phyloP scores from a whole-genome alignment of 2,113 vertebrate species.

The Lethenteron reissneri region DNA sequence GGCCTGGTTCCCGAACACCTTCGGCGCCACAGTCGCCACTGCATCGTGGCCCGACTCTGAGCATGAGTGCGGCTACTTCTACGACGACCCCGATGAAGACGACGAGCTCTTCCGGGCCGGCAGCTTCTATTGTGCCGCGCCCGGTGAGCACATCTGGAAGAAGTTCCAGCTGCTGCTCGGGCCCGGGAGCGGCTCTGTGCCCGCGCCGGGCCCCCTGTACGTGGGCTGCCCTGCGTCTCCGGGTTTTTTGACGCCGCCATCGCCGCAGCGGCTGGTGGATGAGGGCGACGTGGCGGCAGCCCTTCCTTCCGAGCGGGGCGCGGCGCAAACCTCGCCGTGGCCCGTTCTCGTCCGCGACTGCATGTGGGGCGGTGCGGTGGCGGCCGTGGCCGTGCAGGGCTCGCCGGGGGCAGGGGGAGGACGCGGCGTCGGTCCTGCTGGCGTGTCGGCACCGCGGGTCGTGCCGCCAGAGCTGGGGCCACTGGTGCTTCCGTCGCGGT shows the following conservation, averaged over 20 bases:
- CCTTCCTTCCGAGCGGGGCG: no score
- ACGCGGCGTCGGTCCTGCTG: no score
- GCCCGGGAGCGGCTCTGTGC: conserved; percentile 44
- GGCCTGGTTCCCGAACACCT: no score
- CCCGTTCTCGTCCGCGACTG: conserved; percentile 91
- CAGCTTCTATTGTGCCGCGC: conserved; percentile 47
- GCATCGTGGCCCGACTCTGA: conserved; percentile 17
- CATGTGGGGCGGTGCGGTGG: conserved; percentile 61
- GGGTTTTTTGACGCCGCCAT: conserved; percentile 67
- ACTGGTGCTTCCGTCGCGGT: no score
- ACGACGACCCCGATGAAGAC: conserved; percentile 92
- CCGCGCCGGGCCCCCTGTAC: conserved; percentile 41
- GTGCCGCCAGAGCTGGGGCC: no score
- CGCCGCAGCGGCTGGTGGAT: conserved; percentile 46
- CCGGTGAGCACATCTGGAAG: conserved; percentile 99
- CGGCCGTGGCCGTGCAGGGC: no score
- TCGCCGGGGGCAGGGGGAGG: no score
- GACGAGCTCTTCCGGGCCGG: conserved; percentile 43
- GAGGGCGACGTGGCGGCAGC: conserved; percentile 27
- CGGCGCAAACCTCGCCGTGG: no score
- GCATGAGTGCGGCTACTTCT: conserved; percentile 89
- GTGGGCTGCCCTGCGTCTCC: no score
- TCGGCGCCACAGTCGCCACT: no score
- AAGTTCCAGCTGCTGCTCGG: conserved; percentile 94
- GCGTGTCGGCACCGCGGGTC: no score